Evolutionary conservation across 2,888 invertebrate genomes (phyloP).

Genomic region (Sarcophaga carnaria): DNA sequence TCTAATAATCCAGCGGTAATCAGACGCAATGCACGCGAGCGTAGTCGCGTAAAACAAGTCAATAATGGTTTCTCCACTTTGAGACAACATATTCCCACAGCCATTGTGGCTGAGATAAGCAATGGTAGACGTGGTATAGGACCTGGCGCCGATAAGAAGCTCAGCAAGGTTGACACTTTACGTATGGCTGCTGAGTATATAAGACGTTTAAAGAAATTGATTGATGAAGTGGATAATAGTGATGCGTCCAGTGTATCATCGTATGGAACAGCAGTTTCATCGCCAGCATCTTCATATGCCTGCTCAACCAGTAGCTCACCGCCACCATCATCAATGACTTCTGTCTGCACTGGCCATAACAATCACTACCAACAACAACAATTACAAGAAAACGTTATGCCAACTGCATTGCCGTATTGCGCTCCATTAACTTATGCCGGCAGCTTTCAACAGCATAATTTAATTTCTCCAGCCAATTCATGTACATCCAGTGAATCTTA

Average conservation of each 20-base stretch:
- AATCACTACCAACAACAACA: slow-evolving; percentile 11
- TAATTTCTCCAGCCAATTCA: slow-evolving; percentile 75
- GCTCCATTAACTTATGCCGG: slow-evolving; percentile 67
- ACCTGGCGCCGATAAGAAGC: slow-evolving; percentile 87
- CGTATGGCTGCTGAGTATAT: slow-evolving; percentile 95
- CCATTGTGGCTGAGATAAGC: slow-evolving; percentile 88
- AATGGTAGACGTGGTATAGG: slow-evolving; percentile 87
- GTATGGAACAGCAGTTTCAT: slow-evolving; percentile 72
- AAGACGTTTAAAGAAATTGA: slow-evolving; percentile 87
- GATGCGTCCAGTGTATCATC: slow-evolving; percentile 77
- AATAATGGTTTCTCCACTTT: slow-evolving; percentile 95
- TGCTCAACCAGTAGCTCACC: slow-evolving; percentile 53
- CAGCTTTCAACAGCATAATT: slow-evolving; percentile 71
- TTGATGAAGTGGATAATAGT: slow-evolving; percentile 82
- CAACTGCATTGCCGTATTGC: slow-evolving; percentile 48
- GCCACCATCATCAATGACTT: slow-evolving; percentile 23
- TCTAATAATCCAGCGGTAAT: slow-evolving; percentile 90
- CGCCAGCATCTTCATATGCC: slow-evolving; percentile 69
- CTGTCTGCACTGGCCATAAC: slow-evolving; percentile 32
- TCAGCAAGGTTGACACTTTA: slow-evolving; percentile 94
- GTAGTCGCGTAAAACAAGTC: slow-evolving; percentile 97
- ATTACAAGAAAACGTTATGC: neutral
- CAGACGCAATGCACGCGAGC: slow-evolving; percentile 94
- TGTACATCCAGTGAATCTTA: slow-evolving; percentile 72
- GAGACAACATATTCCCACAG: slow-evolving; percentile 93